These are phyloP conservation scores for Hypomesus transpacificus DNA, from an alignment of 2,113 vertebrate species.

Conservation along the genomic window DNA sequence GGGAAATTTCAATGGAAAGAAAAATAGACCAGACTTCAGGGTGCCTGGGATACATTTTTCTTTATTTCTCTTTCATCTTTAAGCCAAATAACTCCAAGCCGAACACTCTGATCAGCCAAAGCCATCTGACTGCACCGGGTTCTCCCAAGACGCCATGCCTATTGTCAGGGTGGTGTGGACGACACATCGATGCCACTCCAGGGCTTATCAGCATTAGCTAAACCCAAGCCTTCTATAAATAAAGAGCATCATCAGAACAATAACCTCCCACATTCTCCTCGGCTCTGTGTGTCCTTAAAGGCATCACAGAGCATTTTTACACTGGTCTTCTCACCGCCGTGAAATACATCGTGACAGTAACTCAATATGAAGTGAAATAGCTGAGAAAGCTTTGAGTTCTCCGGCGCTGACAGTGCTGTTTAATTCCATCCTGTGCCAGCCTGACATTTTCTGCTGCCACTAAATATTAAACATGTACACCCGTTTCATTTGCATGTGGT, in stretches of 20 bases:
- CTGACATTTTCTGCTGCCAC: conserved; percentile 79
- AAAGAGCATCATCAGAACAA: conserved; percentile 59
- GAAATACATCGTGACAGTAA: conserved; percentile 80
- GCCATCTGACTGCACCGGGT: conserved; percentile 28
- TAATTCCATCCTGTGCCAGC: conserved; percentile 72
- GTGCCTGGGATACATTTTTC: not conserved
- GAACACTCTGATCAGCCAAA: conserved; percentile 26
- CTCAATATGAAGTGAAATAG: conserved; percentile 79
- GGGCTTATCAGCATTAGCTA: conserved; percentile 61
- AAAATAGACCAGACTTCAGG: not conserved
- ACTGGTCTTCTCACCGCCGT: conserved; percentile 62
- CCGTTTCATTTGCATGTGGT: conserved; percentile 76
- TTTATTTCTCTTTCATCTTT: not conserved
- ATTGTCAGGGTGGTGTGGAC: conserved; percentile 46
- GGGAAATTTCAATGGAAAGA: no score
- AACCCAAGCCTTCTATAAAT: conserved; percentile 56
- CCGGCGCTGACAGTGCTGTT: conserved; percentile 77
- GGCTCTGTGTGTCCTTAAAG: conserved; percentile 65
- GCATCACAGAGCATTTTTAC: conserved; percentile 71
- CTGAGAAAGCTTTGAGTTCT: conserved; percentile 74
- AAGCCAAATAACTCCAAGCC: no score
- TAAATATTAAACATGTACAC: conserved; percentile 80
- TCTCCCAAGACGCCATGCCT: conserved; percentile 7
- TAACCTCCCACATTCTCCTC: conserved; percentile 65
- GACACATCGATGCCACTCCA: conserved; percentile 57